These are phyloP conservation scores for Dendroctonus ponderosae DNA, from an alignment of 1,140 invertebrate species.

Conservation along the genomic window DNA sequence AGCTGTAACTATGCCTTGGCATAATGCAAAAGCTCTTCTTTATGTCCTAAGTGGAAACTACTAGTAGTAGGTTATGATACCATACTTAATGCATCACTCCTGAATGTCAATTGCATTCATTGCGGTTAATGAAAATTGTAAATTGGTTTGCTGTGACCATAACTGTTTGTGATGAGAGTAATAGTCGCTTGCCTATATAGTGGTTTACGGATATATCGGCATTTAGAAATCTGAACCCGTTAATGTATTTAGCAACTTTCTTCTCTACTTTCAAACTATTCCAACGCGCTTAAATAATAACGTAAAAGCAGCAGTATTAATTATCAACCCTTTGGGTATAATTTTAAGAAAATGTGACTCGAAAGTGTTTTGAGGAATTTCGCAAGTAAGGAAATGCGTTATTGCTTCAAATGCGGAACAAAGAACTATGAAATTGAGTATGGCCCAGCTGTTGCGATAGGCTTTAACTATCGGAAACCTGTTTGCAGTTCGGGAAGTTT, in stretches of 20 bases:
- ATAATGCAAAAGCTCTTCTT: conserved; percentile 12
- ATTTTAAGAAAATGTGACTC: too few species aligned
- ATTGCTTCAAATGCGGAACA: conserved; percentile 32
- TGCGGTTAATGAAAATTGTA: conserved; percentile 16
- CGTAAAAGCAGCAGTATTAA: too few species aligned
- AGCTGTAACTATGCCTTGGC: conserved; percentile 7
- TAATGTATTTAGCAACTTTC: neutral
- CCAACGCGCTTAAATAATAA: too few species aligned
- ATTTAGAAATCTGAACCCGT: neutral
- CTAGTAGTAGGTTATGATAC: conserved; percentile 10
- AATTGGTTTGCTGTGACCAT: conserved; percentile 7
- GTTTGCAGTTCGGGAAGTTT: conserved; percentile 37
- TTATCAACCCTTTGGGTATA: too few species aligned
- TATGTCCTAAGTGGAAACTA: conserved; percentile 12
- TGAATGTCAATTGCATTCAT: conserved; percentile 10
- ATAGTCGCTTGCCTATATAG: neutral
- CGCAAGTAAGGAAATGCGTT: conserved; percentile 17
- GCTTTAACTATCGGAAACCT: conserved; percentile 34
- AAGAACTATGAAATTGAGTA: conserved; percentile 38
- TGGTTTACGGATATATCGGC: neutral
- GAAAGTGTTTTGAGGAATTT: conserved; percentile 12
- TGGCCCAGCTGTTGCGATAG: conserved; percentile 40
- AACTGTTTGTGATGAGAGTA: too few species aligned
- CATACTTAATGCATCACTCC: conserved; percentile 18
- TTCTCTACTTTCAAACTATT: too few species aligned